Conservation (phyloP, 2,888 invertebrate genomes). For the Prenolepis imparis region DNA sequence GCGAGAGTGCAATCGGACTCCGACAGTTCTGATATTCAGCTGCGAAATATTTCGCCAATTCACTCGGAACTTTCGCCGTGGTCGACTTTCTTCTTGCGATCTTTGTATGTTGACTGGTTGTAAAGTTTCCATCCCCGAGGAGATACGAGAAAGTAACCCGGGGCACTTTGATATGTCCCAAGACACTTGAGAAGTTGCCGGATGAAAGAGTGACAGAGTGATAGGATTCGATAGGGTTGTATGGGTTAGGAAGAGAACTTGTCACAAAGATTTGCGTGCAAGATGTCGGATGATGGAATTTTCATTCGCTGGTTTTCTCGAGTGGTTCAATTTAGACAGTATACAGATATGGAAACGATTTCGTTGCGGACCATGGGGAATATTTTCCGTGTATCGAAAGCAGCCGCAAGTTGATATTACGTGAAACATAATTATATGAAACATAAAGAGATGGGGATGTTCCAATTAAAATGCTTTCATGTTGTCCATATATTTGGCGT, state of each 20-base stretch:
- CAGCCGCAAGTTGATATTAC: slow-evolving; percentile 15
- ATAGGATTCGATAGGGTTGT: slow-evolving; percentile 22
- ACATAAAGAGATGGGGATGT: background rate
- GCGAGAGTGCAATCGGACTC: slow-evolving; percentile 23
- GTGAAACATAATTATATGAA: slow-evolving; percentile 24
- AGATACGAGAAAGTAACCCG: slow-evolving; percentile 57
- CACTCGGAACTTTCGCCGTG: slow-evolving; percentile 46
- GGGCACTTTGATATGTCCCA: slow-evolving; percentile 62
- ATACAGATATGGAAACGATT: slow-evolving; percentile 39
- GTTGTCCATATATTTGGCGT: background rate
- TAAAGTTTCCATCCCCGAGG: slow-evolving; percentile 70
- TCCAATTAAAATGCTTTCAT: slow-evolving; percentile 6
- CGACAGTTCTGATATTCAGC: slow-evolving; percentile 11
- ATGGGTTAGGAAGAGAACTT: background rate
- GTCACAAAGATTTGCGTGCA: slow-evolving; percentile 62
- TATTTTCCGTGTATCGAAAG: slow-evolving; percentile 44
- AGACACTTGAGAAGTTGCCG: slow-evolving; percentile 73
- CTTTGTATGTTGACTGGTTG: slow-evolving; percentile 59
- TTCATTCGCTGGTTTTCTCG: slow-evolving; percentile 29
- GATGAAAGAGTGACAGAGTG: slow-evolving; percentile 49
- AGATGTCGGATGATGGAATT: slow-evolving; percentile 50
- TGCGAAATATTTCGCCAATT: slow-evolving; percentile 64
- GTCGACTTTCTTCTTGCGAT: slow-evolving; percentile 40
- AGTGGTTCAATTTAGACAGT: slow-evolving; percentile 63
- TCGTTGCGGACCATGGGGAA: slow-evolving; percentile 48